phyloP scores from a whole-genome alignment of 1,140 invertebrate genomes.

The Pseudomyrmex gracilis region DNA sequence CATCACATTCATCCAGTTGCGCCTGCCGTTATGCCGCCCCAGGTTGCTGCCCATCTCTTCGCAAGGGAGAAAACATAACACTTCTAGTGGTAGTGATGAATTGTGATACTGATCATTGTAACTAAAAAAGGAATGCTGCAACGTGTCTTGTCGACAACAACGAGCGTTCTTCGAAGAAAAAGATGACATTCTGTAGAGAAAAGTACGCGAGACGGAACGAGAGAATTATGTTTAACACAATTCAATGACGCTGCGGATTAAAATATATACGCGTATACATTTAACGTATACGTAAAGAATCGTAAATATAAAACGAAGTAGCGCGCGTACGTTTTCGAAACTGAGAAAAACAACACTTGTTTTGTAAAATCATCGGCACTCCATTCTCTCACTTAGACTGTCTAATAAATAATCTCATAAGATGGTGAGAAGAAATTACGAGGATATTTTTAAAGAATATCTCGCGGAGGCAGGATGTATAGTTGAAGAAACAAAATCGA shows the following conservation, averaged over 20 bases:
- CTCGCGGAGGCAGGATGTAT: neutral
- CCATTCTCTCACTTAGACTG: neutral
- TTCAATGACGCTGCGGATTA: slow-evolving; percentile 42
- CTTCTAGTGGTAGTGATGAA: slow-evolving; percentile 33
- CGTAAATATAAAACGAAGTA: slow-evolving; percentile 43
- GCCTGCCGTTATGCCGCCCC: neutral
- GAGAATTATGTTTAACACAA: slow-evolving; percentile 24
- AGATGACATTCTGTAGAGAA: neutral
- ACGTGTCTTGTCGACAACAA: slow-evolving; percentile 2
- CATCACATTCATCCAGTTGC: slow-evolving; percentile 29
- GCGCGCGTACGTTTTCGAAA: slow-evolving; percentile 22
- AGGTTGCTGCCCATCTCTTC: neutral
- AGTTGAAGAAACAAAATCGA: neutral
- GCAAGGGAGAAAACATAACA: neutral
- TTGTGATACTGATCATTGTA: slow-evolving; percentile 44
- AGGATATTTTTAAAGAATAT: neutral
- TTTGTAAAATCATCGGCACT: slow-evolving; percentile 15
- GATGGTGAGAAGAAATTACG: neutral
- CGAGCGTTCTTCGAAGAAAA: neutral
- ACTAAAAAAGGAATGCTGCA: slow-evolving; percentile 1
- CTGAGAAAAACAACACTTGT: neutral
- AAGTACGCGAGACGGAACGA: slow-evolving; percentile 20
- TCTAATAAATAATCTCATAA: neutral
- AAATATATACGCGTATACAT: slow-evolving; percentile 26
- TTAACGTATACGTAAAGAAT: neutral